Evolutionary conservation across 2,797 vertebrate species (phyloP).

Genomic region (Chiloscyllium punctatum): DNA sequence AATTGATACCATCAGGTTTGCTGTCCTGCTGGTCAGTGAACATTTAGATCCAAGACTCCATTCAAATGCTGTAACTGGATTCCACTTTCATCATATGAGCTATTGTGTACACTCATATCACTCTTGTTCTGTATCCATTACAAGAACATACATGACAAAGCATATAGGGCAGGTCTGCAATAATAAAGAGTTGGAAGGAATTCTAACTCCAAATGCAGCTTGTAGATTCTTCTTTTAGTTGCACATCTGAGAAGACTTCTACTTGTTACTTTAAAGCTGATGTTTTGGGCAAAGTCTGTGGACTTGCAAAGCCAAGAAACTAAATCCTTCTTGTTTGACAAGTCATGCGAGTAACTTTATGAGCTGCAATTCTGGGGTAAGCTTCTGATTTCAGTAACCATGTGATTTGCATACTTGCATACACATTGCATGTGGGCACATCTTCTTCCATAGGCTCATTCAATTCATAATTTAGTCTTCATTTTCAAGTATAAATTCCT

Average conservation of each 20-base stretch:
- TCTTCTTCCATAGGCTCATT: background rate
- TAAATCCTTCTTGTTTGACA: background rate
- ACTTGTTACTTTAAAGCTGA: background rate
- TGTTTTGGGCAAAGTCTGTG: background rate
- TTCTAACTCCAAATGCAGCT: background rate
- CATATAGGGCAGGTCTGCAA: background rate
- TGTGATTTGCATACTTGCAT: background rate
- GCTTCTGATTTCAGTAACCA: background rate
- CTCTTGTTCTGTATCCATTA: background rate
- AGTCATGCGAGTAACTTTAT: background rate
- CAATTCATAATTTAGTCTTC: background rate
- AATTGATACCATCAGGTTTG: background rate
- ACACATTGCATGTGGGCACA: background rate
- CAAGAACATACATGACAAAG: background rate
- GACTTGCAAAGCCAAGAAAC: background rate
- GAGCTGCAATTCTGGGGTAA: background rate
- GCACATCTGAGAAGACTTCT: background rate
- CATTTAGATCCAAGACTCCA: background rate
- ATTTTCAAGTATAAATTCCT: background rate
- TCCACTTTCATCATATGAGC: background rate
- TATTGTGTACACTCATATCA: background rate
- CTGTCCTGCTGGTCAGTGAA: background rate
- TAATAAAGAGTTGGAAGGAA: background rate
- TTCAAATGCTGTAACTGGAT: background rate
- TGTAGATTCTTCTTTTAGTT: background rate